Percentiles rank a stretch among this genome's conserved stretches.
Conservation (phyloP, 2,797 vertebrate species). For the Crenuchus spilurus region DNA sequence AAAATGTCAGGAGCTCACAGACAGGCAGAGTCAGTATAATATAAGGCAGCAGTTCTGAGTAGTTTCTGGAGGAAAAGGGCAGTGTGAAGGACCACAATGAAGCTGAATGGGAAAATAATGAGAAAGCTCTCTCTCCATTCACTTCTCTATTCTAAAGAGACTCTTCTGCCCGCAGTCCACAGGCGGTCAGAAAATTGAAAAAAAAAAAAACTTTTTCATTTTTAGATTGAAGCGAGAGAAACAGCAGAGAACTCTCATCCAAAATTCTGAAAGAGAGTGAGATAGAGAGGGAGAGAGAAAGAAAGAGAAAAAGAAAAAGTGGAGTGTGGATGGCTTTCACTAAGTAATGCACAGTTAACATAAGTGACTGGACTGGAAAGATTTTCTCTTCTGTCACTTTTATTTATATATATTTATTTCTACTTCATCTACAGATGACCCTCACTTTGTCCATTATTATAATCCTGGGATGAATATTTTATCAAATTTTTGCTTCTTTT, state of each 20-base stretch:
- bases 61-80: neutral
- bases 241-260: neutral
- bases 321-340: neutral
- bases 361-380: too few relatives aligned
- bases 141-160: neutral
- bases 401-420: too few relatives aligned
- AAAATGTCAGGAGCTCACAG: neutral
- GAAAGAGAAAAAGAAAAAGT: neutral
- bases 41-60: neutral
- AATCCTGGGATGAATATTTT: too few relatives aligned
- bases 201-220: conserved; percentile 9
- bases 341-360: too few relatives aligned
- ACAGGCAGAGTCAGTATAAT: neutral
- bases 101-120: conserved; percentile 14
- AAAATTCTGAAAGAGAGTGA: neutral
- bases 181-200: neutral
- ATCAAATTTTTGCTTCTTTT: too few relatives aligned
- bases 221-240: neutral
- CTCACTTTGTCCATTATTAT: too few relatives aligned
- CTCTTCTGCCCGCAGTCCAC: neutral
- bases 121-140: conserved; percentile 1
- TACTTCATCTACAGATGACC: too few relatives aligned
- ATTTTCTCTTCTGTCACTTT: too few relatives aligned
- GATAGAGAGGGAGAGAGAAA: neutral
- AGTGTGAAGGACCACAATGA: conserved; percentile 2